Conservation (phyloP, 2,888 invertebrate species). For the Meliscaeva auricollis region DNA sequence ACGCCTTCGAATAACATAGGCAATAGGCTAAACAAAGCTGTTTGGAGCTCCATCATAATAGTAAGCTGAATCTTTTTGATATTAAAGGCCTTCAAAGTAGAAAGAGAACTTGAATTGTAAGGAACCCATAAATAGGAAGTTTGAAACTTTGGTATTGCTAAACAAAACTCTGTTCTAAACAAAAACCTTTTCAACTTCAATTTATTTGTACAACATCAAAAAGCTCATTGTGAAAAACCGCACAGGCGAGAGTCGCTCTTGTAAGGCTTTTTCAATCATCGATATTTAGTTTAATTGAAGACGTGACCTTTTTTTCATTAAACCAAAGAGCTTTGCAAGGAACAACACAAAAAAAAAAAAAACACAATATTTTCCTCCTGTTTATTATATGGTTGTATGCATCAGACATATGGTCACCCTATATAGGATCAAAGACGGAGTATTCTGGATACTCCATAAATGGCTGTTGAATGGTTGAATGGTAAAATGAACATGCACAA, state of each 20-base stretch:
- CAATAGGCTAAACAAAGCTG: too few species aligned
- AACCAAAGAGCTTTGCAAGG: not conserved
- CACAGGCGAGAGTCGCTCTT: not conserved
- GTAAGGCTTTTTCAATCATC: not conserved
- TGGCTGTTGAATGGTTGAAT: constrained; percentile 39
- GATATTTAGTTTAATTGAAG: not conserved
- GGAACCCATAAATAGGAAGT: too few species aligned
- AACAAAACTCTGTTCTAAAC: too few species aligned
- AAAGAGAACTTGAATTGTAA: too few species aligned
- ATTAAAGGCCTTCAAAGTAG: too few species aligned
- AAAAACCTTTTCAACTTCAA: too few species aligned
- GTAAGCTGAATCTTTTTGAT: too few species aligned
- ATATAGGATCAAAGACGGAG: not conserved
- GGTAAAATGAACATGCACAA: constrained; percentile 61
- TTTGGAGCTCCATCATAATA: too few species aligned
- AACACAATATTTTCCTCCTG: not conserved
- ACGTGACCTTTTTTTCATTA: not conserved
- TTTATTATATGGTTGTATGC: too few species aligned
- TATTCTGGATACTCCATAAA: constrained; percentile 27
- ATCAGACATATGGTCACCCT: constrained; percentile 13
- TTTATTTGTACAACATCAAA: not conserved
- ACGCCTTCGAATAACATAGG: too few species aligned
- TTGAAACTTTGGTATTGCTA: too few species aligned
- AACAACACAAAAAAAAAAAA: not conserved
- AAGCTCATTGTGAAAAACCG: not conserved